Evolutionary conservation across 1,140 invertebrate genomes (phyloP).

Genomic region (Drosophila persimilis): DNA sequence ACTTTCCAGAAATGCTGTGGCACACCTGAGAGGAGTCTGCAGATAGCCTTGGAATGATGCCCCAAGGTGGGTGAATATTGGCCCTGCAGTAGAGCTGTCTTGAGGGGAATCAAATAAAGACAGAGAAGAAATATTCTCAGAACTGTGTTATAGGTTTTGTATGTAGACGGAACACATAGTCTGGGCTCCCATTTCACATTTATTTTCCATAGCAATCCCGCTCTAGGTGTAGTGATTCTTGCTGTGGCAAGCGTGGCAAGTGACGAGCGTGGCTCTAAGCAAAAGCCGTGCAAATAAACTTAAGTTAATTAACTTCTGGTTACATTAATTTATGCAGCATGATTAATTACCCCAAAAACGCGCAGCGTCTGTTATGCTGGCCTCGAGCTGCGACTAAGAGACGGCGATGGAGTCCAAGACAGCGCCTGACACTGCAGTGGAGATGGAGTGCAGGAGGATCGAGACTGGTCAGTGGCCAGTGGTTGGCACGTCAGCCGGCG

Average conservation of each 20-base stretch:
- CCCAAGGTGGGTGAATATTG: neutral
- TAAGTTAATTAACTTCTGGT: constrained; percentile 78
- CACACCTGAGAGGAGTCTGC: constrained; percentile 13
- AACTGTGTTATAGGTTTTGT: too few relatives aligned
- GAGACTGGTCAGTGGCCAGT: constrained; percentile 38
- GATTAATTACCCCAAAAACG: constrained; percentile 69
- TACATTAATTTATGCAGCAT: constrained; percentile 76
- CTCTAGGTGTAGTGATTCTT: too few relatives aligned
- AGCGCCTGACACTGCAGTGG: constrained; percentile 1
- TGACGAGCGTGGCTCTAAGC: constrained; percentile 40
- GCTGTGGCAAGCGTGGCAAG: constrained; percentile 11
- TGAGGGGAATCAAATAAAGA: too few relatives aligned
- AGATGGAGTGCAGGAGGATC: constrained; percentile 20
- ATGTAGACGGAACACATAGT: too few relatives aligned
- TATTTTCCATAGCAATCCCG: too few relatives aligned
- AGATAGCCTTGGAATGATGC: constrained; percentile 10
- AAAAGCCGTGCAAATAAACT: constrained; percentile 73
- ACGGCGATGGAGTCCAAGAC: constrained; percentile 4
- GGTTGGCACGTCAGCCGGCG: constrained; percentile 54
- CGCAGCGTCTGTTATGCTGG: constrained; percentile 52
- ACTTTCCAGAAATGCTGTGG: constrained; percentile 22
- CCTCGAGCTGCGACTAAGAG: constrained; percentile 18
- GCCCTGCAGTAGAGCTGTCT: neutral
- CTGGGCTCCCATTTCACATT: too few relatives aligned
- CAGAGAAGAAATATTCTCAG: too few relatives aligned